These are phyloP conservation scores for Pipra filicauda DNA, from an alignment of 2,113 vertebrate species.

Conservation along the genomic window DNA sequence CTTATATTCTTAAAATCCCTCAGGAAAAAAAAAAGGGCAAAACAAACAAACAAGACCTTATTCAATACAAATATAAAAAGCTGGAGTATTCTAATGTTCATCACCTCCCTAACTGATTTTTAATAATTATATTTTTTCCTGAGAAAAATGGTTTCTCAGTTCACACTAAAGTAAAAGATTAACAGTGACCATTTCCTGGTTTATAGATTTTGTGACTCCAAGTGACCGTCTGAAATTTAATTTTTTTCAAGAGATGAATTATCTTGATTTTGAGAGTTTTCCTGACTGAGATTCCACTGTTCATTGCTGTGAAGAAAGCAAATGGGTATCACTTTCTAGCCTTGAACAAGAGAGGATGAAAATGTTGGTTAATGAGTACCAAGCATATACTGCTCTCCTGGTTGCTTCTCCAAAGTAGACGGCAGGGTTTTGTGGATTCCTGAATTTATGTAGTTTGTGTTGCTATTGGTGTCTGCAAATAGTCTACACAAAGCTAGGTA, in stretches of 20 bases:
- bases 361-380: background rate
- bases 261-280: background rate
- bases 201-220: background rate
- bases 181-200: background rate
- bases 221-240: background rate
- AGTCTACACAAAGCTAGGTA: background rate
- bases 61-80: background rate
- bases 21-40: background rate
- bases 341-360: background rate
- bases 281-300: background rate
- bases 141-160: background rate
- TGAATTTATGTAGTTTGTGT: background rate
- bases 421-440: fast-evolving
- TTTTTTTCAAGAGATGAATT: background rate
- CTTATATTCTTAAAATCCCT: background rate
- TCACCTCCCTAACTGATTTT: background rate
- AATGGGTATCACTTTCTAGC: background rate
- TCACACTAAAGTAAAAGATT: background rate
- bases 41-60: background rate
- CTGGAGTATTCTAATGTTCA: background rate
- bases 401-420: background rate
- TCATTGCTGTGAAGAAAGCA: background rate
- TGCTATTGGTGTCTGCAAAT: background rate
- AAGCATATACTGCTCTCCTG: background rate
- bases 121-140: background rate